Evolutionary conservation across 1,140 invertebrate species (phyloP).

Genomic region (Aradophagus sp.): DNA sequence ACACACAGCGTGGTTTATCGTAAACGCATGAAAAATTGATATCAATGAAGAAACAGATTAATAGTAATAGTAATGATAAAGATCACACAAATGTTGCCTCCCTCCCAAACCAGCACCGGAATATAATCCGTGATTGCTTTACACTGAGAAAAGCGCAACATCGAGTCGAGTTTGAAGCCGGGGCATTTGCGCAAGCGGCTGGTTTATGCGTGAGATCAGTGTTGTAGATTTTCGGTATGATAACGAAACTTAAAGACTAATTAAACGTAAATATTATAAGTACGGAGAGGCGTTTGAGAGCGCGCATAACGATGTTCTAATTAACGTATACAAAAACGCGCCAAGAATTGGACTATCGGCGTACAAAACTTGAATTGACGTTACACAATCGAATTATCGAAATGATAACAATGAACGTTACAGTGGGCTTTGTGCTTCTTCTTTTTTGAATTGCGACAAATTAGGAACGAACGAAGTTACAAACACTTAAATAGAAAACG

Average conservation of each 20-base stretch:
- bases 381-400: too few species aligned
- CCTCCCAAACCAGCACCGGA: neutral
- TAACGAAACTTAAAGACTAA: slow-evolving; percentile 62
- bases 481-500: too few species aligned
- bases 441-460: too few species aligned
- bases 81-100: slow-evolving; percentile 4
- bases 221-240: slow-evolving; percentile 46
- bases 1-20: slow-evolving; percentile 22
- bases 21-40: too few species aligned
- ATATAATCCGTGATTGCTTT: slow-evolving; percentile 7
- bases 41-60: too few species aligned
- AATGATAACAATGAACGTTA: too few species aligned
- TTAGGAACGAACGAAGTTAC: too few species aligned
- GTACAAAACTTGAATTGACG: too few species aligned
- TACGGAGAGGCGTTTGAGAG: slow-evolving; percentile 55
- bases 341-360: too few species aligned
- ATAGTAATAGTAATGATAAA: too few species aligned
- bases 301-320: slow-evolving; percentile 27
- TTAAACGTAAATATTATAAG: slow-evolving; percentile 64
- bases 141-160: slow-evolving; percentile 8
- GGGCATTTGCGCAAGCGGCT: slow-evolving; percentile 54
- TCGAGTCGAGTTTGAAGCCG: slow-evolving; percentile 9
- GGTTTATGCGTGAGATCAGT: slow-evolving; percentile 60
- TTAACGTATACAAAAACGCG: slow-evolving; percentile 10
- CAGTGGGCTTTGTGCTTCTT: too few species aligned